Evolutionary conservation across 2,888 invertebrate species (phyloP).

Genomic region (Monoplex corrugatus): DNA sequence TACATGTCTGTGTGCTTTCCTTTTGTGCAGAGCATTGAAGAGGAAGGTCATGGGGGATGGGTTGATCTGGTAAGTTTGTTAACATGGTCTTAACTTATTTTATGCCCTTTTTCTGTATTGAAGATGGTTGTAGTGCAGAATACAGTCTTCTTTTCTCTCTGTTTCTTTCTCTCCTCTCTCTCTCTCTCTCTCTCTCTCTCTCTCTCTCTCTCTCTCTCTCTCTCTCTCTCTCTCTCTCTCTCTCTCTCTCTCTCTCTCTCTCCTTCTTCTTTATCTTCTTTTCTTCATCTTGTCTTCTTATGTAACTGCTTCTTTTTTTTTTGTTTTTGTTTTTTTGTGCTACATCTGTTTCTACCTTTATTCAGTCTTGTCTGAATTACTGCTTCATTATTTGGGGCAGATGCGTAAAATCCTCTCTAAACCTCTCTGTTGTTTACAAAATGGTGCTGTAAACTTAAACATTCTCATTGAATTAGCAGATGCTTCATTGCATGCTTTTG

Average conservation of each 20-base stretch:
- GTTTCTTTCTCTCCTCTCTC: too few species aligned
- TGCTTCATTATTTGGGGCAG: too few species aligned
- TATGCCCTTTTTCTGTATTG: neutral
- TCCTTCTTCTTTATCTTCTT: neutral
- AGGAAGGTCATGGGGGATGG: slow-evolving; percentile 74
- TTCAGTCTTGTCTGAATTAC: too few species aligned
- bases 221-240: neutral
- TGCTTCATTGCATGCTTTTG: too few species aligned
- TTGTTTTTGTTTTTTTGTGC: neutral
- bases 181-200: neutral
- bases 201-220: neutral
- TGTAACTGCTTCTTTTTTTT: neutral
- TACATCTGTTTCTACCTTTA: neutral
- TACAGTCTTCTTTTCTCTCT: too few species aligned
- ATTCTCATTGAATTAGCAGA: too few species aligned
- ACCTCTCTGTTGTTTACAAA: too few species aligned
- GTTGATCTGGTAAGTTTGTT: slow-evolving; percentile 70
- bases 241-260: neutral
- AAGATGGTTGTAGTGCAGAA: neutral
- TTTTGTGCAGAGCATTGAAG: slow-evolving; percentile 68
- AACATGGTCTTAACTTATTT: neutral
- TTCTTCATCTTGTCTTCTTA: neutral
- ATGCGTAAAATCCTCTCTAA: too few species aligned
- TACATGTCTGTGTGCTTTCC: too few species aligned
- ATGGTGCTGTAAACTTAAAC: too few species aligned